Evolutionary conservation across 2,888 invertebrate species (phyloP).

Genomic region (Latheticus oryzae): DNA sequence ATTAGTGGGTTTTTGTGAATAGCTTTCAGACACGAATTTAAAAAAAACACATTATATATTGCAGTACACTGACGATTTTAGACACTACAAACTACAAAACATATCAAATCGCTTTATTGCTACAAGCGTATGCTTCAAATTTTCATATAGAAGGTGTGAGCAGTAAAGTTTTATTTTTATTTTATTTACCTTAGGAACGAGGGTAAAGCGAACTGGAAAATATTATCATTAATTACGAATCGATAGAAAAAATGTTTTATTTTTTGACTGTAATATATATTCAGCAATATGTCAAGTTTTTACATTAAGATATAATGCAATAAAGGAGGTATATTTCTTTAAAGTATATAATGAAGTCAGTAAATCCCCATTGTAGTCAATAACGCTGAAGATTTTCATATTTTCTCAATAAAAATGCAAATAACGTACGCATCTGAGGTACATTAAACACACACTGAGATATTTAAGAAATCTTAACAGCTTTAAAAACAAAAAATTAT

Average conservation of each 20-base stretch:
- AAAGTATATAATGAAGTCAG: constrained; percentile 39
- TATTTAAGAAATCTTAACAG: constrained; percentile 41
- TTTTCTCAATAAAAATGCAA: constrained; percentile 44
- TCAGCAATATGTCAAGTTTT: constrained; percentile 25
- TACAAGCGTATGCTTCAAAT: constrained; percentile 21
- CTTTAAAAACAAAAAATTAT: constrained; percentile 33
- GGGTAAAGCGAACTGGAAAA: not conserved
- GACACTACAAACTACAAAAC: constrained; percentile 26
- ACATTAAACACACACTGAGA: constrained; percentile 44
- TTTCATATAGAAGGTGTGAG: constrained; percentile 19
- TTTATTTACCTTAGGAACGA: constrained; percentile 13
- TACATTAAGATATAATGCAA: constrained; percentile 39
- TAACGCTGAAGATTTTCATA: constrained; percentile 42
- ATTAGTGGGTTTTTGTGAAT: constrained; percentile 24
- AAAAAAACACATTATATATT: constrained; percentile 13
- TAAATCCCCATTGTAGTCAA: constrained; percentile 42
- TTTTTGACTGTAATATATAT: not conserved
- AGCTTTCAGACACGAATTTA: constrained; percentile 18
- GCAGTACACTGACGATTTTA: constrained; percentile 25
- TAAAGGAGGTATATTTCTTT: constrained; percentile 37
- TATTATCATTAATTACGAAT: not conserved
- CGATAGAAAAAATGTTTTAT: constrained; percentile 2
- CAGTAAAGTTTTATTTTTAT: constrained; percentile 20
- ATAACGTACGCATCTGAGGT: constrained; percentile 43
- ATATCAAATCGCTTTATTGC: constrained; percentile 32